phyloP scores from a whole-genome alignment of 2,888 invertebrate genomes.

The Scelioninae gen. 1 region DNA sequence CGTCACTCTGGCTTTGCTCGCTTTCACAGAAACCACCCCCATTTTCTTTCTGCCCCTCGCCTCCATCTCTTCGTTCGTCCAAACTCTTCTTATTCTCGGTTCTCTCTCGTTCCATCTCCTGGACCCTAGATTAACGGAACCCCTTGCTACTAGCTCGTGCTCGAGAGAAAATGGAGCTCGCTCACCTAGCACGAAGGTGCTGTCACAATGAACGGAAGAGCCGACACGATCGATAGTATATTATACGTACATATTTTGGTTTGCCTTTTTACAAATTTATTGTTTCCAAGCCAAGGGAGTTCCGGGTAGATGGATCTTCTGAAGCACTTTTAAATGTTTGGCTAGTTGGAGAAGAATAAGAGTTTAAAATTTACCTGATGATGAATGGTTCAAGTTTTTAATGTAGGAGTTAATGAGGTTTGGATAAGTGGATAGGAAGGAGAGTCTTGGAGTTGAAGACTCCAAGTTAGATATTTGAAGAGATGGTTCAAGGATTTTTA shows the following conservation, averaged over 20 bases:
- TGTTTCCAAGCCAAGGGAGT: slow-evolving; percentile 9
- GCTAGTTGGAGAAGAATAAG: neutral
- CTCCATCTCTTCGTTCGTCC: slow-evolving; percentile 50
- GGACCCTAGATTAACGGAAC: slow-evolving; percentile 83
- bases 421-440: neutral
- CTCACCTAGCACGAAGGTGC: slow-evolving; percentile 81
- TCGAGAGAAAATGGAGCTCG: slow-evolving; percentile 78
- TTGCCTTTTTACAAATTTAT: slow-evolving; percentile 31
- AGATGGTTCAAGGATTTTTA: neutral
- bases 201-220: slow-evolving; percentile 72
- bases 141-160: slow-evolving; percentile 74
- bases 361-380: slow-evolving; percentile 46
- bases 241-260: slow-evolving; percentile 64
- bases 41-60: slow-evolving; percentile 72
- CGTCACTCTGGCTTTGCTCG: slow-evolving; percentile 59
- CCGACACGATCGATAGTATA: slow-evolving; percentile 63
- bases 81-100: slow-evolving; percentile 60
- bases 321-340: neutral
- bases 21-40: slow-evolving; percentile 72
- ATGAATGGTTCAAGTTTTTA: slow-evolving; percentile 18
- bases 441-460: neutral
- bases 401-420: slow-evolving; percentile 18
- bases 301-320: slow-evolving; percentile 2
- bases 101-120: slow-evolving; percentile 73
- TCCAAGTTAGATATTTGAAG: neutral